Base-by-base conservation (phyloP, 2,797 vertebrate species). In the Acropternis orthonyx region DNA sequence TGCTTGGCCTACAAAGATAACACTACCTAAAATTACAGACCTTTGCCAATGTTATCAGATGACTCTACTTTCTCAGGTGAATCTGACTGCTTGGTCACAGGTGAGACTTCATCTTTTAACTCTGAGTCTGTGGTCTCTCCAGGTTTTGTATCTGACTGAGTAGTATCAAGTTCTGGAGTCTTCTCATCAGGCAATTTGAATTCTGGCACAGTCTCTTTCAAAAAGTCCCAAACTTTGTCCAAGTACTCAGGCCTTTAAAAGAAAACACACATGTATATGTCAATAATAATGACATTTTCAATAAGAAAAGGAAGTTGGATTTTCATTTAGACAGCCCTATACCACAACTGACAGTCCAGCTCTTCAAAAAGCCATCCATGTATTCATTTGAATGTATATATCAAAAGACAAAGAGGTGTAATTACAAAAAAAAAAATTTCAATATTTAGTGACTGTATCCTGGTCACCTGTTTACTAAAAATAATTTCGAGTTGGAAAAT, bases 201-300 rank as follows among this genome's bases (percentile, higher is more conserved):
- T 87, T 97, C 97, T 37, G 99, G 98, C 79, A 99, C 91, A 90
- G 85, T 82, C 23, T 97, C 96, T 96, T 96, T 98, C 87, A 99
- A 96, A 94, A 99, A 98, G 74, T 97, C 91, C 99, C 99, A 99
- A 20, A 98, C 94, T 97, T 98, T 97, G 73, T 95, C 96, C 30
- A 93, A 49, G 83, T 97, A 93, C 27, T 73, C 84, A 59, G 97
- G 89, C 74, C 99, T 99, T 95, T 94, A 88, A 95, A 96, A 80
- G 49, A 32, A 67, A 56, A 27, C 6, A 82, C 24, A 69, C n/a
- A 84, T 48, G 2, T 12, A 30, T 37, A 89, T 11, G 90, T 30
- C 30, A 92, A 62, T 7, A 46, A 92, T 59, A 93, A 56, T 32
- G 6, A 32, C 63, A 84, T 83, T 56, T 72, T 20, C 72, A 77